Evolutionary conservation across 2,888 invertebrate species (phyloP).

Genomic region (Loripinus fragilis): DNA sequence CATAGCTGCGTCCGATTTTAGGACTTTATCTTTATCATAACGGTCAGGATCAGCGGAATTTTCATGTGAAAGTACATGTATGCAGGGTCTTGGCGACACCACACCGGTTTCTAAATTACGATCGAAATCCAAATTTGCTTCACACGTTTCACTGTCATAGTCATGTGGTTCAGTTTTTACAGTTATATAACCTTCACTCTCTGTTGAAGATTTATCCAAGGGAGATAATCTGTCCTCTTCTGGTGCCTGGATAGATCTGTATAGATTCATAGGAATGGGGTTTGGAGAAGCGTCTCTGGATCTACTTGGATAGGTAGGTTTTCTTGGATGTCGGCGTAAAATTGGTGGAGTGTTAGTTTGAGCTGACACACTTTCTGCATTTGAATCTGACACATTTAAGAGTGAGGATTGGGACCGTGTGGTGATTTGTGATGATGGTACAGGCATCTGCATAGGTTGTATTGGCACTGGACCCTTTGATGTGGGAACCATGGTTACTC

Average conservation of each 20-base stretch:
- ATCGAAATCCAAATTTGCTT: slow-evolving; percentile 24
- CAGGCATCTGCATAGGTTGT: background rate
- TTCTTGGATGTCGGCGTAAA: background rate
- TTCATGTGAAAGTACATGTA: background rate
- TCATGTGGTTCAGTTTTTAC: slow-evolving; percentile 39
- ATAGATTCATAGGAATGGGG: slow-evolving; percentile 42
- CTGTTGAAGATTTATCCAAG: background rate
- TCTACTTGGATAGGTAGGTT: background rate
- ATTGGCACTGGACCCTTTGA: background rate
- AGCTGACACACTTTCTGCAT: background rate
- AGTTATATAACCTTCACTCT: background rate
- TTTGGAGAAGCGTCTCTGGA: slow-evolving; percentile 10
- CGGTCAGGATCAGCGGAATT: background rate
- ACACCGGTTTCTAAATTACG: background rate
- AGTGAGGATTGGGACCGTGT: too few species aligned
- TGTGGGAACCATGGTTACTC: slow-evolving; percentile 26
- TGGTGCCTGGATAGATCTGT: slow-evolving; percentile 6
- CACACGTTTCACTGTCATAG: slow-evolving; percentile 22
- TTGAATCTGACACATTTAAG: background rate
- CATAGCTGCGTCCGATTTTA: slow-evolving; percentile 33
- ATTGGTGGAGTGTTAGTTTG: background rate
- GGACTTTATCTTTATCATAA: slow-evolving; percentile 1
- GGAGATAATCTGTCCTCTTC: background rate
- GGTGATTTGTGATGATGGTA: background rate
- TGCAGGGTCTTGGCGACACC: background rate